Base-by-base conservation (phyloP, 2,888 invertebrate genomes). In the Crocallis elinguaria region DNA sequence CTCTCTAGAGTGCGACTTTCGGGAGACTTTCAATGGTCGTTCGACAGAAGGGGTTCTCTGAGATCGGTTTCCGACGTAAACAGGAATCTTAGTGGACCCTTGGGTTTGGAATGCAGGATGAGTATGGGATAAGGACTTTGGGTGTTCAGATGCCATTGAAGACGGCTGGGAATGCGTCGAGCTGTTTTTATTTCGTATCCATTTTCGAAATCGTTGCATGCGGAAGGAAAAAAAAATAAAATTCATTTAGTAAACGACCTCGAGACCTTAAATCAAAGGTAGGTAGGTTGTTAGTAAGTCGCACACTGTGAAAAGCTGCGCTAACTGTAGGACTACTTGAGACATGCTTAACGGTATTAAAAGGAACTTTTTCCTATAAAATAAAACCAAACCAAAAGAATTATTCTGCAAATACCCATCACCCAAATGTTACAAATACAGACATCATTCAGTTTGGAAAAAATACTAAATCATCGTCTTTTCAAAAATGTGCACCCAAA, bases 31-130 rank as follows among this genome's bases (percentile, higher is more conserved):
- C 57, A 75, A 61, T 43, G 76, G 78, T 66, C 84, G 76, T 60
- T 89, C 90, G 49, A 78, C 78, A 43, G 93, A 93, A 50, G 92
- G 92, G 60, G 93, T 89, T 75, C 93, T 89, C 74, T 93, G 93
- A 63, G 92, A 92, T 66, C 93, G 93, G 69, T 88, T 77, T 69
- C 95, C 95, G 72, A 94, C 92, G 85, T 94, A 95, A 58, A 95
- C 93, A 63, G 95, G 95, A 79, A 95, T 95, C 92, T 94, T 94
- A 75, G 95, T 94, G 78, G 95, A 94, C 62, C 94, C 93, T 82
- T 93, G 93, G 69, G 92, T 92, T 81, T 92, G 91, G 84, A 89
- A 89, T 82, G 88, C 89, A 59, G 92, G 88, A 85, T 92, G 92
- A 84, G 88, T 88, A 65, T 92, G 90, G 70, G 90, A 86, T 68